phyloP scores from a whole-genome alignment of 2,113 vertebrate species.

The Mustela nigripes region DNA sequence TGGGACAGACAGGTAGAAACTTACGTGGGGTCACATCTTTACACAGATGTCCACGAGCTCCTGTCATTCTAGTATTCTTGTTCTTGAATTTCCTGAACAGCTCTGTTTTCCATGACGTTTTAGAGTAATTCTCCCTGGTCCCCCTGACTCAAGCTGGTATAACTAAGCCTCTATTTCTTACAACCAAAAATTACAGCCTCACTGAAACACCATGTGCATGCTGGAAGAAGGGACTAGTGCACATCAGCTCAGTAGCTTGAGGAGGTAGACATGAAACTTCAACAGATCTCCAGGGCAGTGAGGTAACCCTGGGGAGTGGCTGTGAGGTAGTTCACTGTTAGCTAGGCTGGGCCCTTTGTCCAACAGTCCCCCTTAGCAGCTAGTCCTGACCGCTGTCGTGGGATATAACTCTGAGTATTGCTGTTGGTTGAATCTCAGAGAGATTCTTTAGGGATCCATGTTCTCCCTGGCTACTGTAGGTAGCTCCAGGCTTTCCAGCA shows the following conservation, averaged over 20 bases:
- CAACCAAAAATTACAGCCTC: background rate
- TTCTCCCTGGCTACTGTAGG: background rate
- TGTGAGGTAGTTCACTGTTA: background rate
- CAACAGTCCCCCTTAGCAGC: background rate
- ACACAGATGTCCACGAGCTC: background rate
- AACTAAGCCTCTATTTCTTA: slow-evolving; percentile 37
- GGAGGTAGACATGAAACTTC: background rate
- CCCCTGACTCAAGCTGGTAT: background rate
- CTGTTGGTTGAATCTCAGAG: background rate
- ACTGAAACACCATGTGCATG: background rate
- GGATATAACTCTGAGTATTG: background rate
- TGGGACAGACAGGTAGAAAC: background rate
- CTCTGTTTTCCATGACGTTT: slow-evolving; percentile 16
- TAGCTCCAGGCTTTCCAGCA: background rate
- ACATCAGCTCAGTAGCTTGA: background rate
- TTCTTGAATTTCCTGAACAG: slow-evolving; percentile 23
- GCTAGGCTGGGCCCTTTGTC: background rate
- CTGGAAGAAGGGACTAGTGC: background rate
- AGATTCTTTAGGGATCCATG: background rate
- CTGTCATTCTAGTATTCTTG: background rate
- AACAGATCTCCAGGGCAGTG: background rate
- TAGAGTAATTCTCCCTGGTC: slow-evolving; percentile 18
- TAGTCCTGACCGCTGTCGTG: background rate
- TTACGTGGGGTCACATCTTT: background rate
- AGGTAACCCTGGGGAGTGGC: background rate